Conservation (phyloP, 2,888 invertebrate species). For the Tachystola acroxantha region DNA sequence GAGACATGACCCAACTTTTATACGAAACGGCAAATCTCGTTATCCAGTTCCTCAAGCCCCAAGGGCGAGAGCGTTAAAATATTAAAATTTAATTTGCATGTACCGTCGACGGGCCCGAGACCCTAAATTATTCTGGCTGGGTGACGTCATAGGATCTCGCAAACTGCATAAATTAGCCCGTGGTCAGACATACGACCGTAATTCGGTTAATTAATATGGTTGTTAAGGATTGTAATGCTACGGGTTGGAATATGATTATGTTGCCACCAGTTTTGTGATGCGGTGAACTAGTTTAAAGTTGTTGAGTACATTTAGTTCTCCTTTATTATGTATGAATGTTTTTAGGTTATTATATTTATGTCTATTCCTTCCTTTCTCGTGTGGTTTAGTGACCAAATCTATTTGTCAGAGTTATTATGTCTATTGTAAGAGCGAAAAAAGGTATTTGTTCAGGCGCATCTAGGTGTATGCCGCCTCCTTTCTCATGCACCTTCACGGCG, state of each 20-base stretch:
- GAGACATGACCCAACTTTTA: conserved; percentile 9
- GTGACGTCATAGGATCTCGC: conserved; percentile 11
- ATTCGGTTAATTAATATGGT: conserved; percentile 14
- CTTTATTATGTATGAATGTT: too few species aligned
- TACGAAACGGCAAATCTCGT: conserved; percentile 9
- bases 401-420: too few species aligned
- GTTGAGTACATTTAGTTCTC: too few species aligned
- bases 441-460: too few species aligned
- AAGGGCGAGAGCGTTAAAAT: conserved; percentile 11
- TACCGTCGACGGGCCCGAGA: conserved; percentile 2
- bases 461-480: too few species aligned
- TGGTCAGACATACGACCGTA: conserved; percentile 11
- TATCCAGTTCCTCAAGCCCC: conserved; percentile 3
- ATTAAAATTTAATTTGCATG: conserved; percentile 15
- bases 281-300: too few species aligned
- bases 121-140: conserved; percentile 8
- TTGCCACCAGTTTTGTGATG: too few species aligned
- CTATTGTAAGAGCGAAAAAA: too few species aligned
- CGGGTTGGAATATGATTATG: not conserved
- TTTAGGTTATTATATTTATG: too few species aligned
- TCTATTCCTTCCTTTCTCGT: too few species aligned
- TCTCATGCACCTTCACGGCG: too few species aligned
- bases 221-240: conserved; percentile 10
- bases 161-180: conserved; percentile 12
- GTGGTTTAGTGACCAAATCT: too few species aligned